A percentile compares a stretch with the other conserved stretches of the same genome.
phyloP scores from a whole-genome alignment of 2,888 invertebrate genomes.

The Thereva nobilitata region DNA sequence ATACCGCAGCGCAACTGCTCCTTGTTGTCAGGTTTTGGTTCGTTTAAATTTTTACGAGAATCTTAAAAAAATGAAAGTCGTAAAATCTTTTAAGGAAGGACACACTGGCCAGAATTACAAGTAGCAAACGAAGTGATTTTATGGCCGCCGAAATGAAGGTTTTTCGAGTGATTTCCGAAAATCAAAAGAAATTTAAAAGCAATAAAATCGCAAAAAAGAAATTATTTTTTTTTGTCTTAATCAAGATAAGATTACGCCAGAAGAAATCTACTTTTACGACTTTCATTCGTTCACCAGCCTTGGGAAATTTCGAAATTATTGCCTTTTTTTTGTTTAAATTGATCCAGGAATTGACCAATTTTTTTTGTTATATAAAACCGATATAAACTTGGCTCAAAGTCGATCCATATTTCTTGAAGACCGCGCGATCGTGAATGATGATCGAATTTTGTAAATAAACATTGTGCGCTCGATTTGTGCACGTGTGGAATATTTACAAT shows the following conservation, averaged over 20 bases:
- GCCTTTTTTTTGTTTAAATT: no score
- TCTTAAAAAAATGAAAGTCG: conserved; percentile 13
- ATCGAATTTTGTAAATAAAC: conserved; percentile 18
- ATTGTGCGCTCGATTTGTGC: conserved; percentile 1
- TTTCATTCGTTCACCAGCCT: no score
- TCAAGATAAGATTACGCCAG: neutral
- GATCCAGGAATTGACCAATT: no score
- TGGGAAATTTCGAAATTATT: no score
- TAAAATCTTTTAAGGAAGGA: conserved; percentile 19
- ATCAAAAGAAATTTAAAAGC: conserved; percentile 7
- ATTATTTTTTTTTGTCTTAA: neutral
- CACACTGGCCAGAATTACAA: conserved; percentile 22
- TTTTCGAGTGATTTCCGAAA: conserved; percentile 1
- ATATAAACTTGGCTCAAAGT: conserved; percentile 5
- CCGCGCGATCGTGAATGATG: conserved; percentile 3
- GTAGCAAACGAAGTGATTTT: conserved; percentile 24
- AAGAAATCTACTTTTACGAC: neutral
- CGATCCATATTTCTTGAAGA: no score
- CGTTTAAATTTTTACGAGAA: conserved; percentile 9
- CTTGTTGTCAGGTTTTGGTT: neutral
- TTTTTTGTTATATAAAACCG: conserved; percentile 11
- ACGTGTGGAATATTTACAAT: neutral
- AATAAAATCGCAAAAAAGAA: conserved; percentile 2
- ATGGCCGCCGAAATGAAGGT: conserved; percentile 16
- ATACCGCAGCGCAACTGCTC: conserved; percentile 11